Evolutionary conservation across 2,113 vertebrate species (phyloP).

Genomic region (Cyprinodon tularosa): DNA sequence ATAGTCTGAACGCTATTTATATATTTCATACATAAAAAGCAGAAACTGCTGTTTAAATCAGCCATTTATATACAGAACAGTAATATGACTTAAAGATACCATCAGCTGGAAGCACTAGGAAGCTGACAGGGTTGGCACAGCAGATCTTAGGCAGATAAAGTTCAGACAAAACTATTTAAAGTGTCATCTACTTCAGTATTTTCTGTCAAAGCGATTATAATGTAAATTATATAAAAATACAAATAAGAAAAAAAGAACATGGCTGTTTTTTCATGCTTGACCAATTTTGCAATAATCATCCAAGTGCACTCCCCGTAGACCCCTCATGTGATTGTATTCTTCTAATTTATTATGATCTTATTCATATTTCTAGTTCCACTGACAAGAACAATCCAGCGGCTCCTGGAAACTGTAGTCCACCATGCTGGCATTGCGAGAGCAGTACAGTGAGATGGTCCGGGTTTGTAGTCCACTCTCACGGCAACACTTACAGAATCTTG

Average conservation of each 20-base stretch:
- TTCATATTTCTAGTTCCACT: conserved; percentile 86
- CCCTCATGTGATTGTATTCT: neutral
- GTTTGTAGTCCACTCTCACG: conserved; percentile 89
- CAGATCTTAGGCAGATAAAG: conserved; percentile 31
- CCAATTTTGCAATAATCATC: conserved; percentile 33
- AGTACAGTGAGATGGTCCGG: conserved; percentile 88
- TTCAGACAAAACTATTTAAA: conserved; percentile 43
- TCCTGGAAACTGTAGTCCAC: conserved; percentile 91
- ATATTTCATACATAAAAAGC: conserved; percentile 13
- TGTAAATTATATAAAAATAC: neutral
- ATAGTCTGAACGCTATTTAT: conserved; percentile 24
- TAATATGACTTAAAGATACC: conserved; percentile 16
- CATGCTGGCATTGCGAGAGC: conserved; percentile 90
- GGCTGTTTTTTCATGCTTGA: conserved; percentile 50
- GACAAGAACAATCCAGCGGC: conserved; percentile 93
- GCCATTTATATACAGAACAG: conserved; percentile 31
- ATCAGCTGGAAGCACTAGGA: conserved; percentile 38
- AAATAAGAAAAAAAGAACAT: conserved; percentile 24
- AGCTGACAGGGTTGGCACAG: conserved; percentile 27
- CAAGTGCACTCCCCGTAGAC: neutral
- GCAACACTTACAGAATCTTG: conserved; percentile 97
- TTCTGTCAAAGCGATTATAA: conserved; percentile 30
- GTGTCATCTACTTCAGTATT: neutral
- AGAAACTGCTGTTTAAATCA: conserved; percentile 34
- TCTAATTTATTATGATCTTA: neutral